phyloP scores from a whole-genome alignment of 1,140 invertebrate species.

The Drosophila malerkotliana region DNA sequence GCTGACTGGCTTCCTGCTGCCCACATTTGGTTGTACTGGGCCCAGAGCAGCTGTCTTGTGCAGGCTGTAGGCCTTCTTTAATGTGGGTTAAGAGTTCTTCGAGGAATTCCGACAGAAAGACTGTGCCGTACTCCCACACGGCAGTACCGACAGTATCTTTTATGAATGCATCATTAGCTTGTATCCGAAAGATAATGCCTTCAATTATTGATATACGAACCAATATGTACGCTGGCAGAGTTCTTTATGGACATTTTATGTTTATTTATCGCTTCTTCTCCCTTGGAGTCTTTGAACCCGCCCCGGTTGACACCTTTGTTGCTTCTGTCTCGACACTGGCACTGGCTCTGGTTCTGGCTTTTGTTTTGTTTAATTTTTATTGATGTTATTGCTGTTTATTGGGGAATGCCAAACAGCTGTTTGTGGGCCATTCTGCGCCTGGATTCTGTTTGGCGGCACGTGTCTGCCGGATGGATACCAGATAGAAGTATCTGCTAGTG shows the following conservation, averaged over 20 bases:
- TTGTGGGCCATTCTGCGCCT: conserved; percentile 3
- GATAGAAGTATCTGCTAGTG: conserved; percentile 33
- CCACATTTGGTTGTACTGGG: conserved; percentile 33
- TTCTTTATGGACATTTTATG: conserved; percentile 40
- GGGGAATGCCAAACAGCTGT: conserved; percentile 65
- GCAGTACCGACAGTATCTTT: too few species aligned
- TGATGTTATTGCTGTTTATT: conserved; percentile 42
- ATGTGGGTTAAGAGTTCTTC: conserved; percentile 75
- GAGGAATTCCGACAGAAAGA: conserved; percentile 29
- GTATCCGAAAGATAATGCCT: background rate
- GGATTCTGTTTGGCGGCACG: conserved; percentile 44
- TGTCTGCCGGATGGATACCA: conserved; percentile 37
- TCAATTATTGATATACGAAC: conserved; percentile 11
- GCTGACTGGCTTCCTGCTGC: conserved; percentile 55
- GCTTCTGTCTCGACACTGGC: conserved; percentile 6
- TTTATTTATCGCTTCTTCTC: conserved; percentile 26
- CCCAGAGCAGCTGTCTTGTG: conserved; percentile 6
- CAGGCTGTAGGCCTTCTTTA: conserved; percentile 34
- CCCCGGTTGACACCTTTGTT: conserved; percentile 54
- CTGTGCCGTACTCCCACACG: background rate
- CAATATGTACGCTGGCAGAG: conserved; percentile 14
- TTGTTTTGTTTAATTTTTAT: conserved; percentile 41
- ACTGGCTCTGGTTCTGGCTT: conserved; percentile 2
- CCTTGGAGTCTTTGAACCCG: conserved; percentile 21
- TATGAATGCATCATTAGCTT: too few species aligned